phyloP scores from a whole-genome alignment of 2,888 invertebrate species.

The Ramazzottius varieornatus region DNA sequence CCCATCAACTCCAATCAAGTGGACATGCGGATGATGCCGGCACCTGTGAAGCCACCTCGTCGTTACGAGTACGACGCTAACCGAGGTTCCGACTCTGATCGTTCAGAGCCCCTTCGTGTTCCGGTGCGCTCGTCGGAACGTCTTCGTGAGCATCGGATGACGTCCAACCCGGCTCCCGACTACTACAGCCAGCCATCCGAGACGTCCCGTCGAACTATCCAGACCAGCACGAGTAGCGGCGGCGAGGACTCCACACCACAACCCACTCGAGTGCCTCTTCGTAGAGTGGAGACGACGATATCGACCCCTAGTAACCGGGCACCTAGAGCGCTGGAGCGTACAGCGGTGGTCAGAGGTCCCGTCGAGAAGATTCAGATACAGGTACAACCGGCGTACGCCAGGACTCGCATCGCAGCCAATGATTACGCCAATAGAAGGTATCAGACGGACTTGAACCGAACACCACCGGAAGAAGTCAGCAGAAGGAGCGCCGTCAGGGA shows the following conservation, averaged over 20 bases:
- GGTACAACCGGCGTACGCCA: not conserved
- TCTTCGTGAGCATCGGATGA: not conserved
- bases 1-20: not conserved
- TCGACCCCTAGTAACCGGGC: not conserved
- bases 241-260: not conserved
- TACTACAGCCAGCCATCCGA: not conserved
- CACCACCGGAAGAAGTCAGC: not conserved
- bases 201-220: not conserved
- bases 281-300: not conserved
- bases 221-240: not conserved
- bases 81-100: not conserved
- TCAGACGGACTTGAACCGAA: not conserved
- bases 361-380: not conserved
- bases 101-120: not conserved
- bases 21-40: not conserved
- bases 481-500: not conserved
- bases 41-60: not conserved
- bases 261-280: not conserved
- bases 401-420: not conserved
- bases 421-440: not conserved
- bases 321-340: not conserved
- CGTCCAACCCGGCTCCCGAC: too few species aligned
- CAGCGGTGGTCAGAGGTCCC: not conserved
- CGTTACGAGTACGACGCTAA: not conserved
- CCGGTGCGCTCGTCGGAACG: not conserved